Evolutionary conservation across 1,140 invertebrate species (phyloP).

Genomic region (Reticulitermes speratus): DNA sequence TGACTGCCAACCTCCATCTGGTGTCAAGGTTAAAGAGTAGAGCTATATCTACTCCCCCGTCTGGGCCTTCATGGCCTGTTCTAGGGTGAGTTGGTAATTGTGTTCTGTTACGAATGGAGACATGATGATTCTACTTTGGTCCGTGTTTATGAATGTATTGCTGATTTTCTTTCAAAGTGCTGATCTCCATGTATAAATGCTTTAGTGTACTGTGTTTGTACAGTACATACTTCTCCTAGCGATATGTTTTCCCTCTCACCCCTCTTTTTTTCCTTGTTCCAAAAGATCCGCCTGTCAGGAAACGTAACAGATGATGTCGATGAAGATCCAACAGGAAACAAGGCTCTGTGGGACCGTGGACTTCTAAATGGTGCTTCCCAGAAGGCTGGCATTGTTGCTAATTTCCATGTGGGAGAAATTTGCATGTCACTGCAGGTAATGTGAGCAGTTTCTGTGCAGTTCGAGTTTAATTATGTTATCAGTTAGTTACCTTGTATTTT

Average conservation of each 20-base stretch:
- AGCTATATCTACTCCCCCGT: no score
- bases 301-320: conserved; percentile 96
- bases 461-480: no score
- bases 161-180: conserved; percentile 4
- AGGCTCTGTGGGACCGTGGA: conserved; percentile 97
- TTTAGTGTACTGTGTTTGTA: not conserved
- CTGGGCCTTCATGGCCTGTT: no score
- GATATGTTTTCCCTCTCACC: not conserved
- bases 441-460: not conserved
- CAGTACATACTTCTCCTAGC: not conserved
- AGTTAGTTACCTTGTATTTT: no score
- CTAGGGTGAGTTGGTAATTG: no score
- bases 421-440: conserved; percentile 72
- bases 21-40: no score
- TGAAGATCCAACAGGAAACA: conserved; percentile 98
- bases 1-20: no score
- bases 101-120: not conserved
- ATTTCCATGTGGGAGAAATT: conserved; percentile 96
- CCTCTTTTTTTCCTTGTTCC: conserved; percentile 46
- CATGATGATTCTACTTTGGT: not conserved
- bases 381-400: conserved; percentile 89
- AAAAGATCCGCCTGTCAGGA: conserved; percentile 72
- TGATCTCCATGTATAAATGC: not conserved
- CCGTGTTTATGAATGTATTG: conserved; percentile 1
- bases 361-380: conserved; percentile 95